Evolutionary conservation across 2,113 vertebrate species (phyloP), one percentile per base, ranked within the genome.

Genomic region (Urocolius indicus): DNA sequence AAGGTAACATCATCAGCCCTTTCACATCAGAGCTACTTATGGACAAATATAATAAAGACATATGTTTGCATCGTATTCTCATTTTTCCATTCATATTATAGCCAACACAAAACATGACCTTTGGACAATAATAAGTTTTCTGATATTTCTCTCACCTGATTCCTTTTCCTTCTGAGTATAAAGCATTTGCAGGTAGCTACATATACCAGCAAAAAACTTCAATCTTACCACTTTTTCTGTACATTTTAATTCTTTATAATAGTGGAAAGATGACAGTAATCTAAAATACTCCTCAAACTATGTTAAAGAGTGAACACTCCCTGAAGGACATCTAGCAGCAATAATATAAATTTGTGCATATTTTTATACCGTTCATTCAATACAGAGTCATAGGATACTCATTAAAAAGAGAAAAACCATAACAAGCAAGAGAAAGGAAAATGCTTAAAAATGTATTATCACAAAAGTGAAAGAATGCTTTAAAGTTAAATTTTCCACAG

Each of bases 1-100:
- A 43, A 88, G 34, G 46, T 54, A 95, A 87, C 63, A 75, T 74
- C 66, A 49, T 32, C 74, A 74, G 24, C 29, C 81, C 73, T 94
- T 97, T 92, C 91, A 81, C 75, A 45, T 82, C 69, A 77, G 66
- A 96, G 36, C 48, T 95, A 84, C 77, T 75, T 84, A 32, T 8
- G 24, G 45, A 48, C 51, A 96, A 86, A 89, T 82, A 71, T 95
- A 69, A 59, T 68, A 82, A 94, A 94, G 71, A 76, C 81, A 32
- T 36, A 73, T 12, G 30, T 66, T 74, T 82, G 29, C 76, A 85
- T 89, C 19, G 2, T 30, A 36, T 68, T 87, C 32, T 43, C 36
- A 41, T 92, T 90, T 96, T 92, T 68, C 78, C 59, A 80, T 77
- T 97, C 65, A 41, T 46, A 27, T 36, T 87, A 32, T 46, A 91